These are phyloP conservation scores for Hafferia zeledoni DNA, from an alignment of 2,797 vertebrate genomes.

Conservation along the genomic window DNA sequence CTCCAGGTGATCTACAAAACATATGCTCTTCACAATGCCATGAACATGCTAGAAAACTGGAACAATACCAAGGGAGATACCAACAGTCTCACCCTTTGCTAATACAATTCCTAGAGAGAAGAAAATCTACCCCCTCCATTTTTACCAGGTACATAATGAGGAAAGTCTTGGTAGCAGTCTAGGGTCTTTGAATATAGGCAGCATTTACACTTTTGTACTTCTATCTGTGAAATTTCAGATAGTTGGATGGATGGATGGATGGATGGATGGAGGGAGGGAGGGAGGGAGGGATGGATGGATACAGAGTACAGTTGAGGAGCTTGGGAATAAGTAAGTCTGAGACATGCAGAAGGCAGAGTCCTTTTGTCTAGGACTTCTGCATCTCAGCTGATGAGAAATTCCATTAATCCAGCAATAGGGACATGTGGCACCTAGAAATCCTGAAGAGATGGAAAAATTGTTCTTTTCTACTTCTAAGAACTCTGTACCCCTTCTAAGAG, in stretches of 20 bases:
- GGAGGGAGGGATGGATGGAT: background rate
- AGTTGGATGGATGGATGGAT: background rate
- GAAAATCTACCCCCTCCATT: background rate
- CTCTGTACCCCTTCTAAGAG: background rate
- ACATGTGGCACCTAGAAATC: background rate
- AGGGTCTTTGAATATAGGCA: background rate
- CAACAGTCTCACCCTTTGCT: background rate
- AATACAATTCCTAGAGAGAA: background rate
- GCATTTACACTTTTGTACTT: background rate
- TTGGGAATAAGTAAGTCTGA: background rate
- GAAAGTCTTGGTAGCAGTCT: background rate
- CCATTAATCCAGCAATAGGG: rapidly evolving
- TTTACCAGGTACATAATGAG: background rate
- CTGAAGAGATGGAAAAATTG: background rate
- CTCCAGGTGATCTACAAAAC: background rate
- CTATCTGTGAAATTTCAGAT: background rate
- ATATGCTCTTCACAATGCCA: background rate
- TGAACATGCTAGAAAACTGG: background rate
- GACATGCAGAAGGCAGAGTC: background rate
- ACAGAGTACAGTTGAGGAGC: background rate
- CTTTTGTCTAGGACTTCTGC: background rate
- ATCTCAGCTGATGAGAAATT: background rate
- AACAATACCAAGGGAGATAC: background rate
- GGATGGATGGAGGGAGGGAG: background rate
- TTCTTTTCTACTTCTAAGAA: background rate